Conservation (phyloP, 2,113 vertebrate genomes). For the Macaca fascicularis region DNA sequence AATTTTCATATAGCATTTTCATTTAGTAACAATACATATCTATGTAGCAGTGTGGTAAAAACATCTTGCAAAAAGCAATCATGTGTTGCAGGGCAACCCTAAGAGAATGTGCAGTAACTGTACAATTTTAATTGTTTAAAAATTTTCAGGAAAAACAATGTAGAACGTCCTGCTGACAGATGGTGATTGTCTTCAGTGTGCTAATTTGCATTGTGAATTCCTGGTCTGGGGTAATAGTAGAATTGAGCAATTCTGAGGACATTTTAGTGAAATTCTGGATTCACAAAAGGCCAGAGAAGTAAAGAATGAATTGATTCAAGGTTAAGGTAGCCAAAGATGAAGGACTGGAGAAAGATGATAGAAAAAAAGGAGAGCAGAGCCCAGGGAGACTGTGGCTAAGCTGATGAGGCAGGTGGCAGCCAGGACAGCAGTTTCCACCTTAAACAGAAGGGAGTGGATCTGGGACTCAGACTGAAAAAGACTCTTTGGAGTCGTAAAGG, state of each 20-base stretch:
- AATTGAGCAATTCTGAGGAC: neutral
- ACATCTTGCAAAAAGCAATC: slow-evolving; percentile 20
- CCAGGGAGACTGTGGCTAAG: neutral
- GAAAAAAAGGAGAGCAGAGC: neutral
- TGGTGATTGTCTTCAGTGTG: neutral
- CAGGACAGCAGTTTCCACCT: neutral
- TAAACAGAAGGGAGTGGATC: neutral
- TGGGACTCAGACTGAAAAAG: slow-evolving; percentile 17
- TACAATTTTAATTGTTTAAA: slow-evolving; percentile 55
- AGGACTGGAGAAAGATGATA: neutral
- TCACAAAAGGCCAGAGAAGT: neutral
- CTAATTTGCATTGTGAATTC: slow-evolving; percentile 13
- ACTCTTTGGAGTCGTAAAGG: slow-evolving; percentile 28
- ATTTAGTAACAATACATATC: neutral
- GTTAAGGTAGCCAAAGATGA: neutral
- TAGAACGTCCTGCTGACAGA: slow-evolving; percentile 13
- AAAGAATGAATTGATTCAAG: neutral
- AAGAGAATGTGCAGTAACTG: slow-evolving; percentile 30
- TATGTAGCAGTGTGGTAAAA: neutral
- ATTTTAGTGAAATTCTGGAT: slow-evolving; percentile 32
- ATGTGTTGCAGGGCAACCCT: neutral
- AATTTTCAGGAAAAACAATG: slow-evolving; percentile 27
- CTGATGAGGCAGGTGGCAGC: neutral
- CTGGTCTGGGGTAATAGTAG: neutral
- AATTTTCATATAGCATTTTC: slow-evolving; percentile 9